Evolutionary conservation across 2,888 invertebrate species (phyloP).

Genomic region (Doris montereyensis): DNA sequence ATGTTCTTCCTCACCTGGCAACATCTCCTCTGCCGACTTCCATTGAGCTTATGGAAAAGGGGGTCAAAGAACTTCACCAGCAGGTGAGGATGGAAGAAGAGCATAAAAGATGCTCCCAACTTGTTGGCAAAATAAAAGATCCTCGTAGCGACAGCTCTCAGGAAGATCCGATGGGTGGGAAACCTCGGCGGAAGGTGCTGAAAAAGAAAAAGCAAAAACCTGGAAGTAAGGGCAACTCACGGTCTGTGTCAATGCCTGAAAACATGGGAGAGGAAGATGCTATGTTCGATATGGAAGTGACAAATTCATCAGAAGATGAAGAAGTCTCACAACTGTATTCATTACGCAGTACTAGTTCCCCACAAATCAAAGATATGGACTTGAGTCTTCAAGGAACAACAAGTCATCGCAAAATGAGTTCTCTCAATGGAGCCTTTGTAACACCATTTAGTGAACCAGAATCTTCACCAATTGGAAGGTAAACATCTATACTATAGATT

Average conservation of each 20-base stretch:
- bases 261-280: conserved; percentile 51
- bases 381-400: conserved; percentile 33
- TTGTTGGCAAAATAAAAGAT: not conserved
- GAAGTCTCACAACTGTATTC: conserved; percentile 47
- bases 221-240: conserved; percentile 37
- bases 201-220: conserved; percentile 46
- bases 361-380: conserved; percentile 33
- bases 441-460: conserved; percentile 96
- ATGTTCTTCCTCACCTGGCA: conserved; percentile 87
- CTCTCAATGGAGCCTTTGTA: conserved; percentile 65
- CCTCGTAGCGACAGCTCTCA: conserved; percentile 39
- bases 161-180: conserved; percentile 43
- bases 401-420: conserved; percentile 49
- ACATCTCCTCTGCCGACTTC: conserved; percentile 90
- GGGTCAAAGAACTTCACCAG: conserved; percentile 57
- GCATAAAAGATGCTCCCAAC: not conserved
- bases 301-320: conserved; percentile 60
- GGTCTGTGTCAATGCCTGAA: conserved; percentile 46
- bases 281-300: conserved; percentile 66
- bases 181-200: conserved; percentile 48
- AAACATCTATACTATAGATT: conserved; percentile 53
- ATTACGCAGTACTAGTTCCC: conserved; percentile 45
- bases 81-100: conserved; percentile 12
- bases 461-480: conserved; percentile 81
- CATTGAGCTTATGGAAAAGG: conserved; percentile 60